Evolutionary conservation across 2,797 vertebrate species (phyloP).

Genomic region (Sebastes nivosus): DNA sequence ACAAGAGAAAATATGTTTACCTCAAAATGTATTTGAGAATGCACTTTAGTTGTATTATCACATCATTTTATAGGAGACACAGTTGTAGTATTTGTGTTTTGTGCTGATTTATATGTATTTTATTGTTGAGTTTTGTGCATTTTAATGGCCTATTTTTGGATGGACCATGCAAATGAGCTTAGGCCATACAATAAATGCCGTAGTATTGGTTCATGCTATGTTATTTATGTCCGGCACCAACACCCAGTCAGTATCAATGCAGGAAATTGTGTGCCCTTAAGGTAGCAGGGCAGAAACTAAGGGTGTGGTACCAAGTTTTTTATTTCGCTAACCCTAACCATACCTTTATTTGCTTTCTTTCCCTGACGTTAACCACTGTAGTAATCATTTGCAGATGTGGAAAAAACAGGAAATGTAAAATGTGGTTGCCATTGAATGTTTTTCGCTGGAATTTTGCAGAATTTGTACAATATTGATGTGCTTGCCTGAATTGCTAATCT

Average conservation of each 20-base stretch:
- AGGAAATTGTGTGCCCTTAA: not conserved
- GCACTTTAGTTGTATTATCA: too few relatives aligned
- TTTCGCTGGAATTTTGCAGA: not conserved
- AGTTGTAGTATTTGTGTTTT: too few relatives aligned
- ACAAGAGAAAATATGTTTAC: too few relatives aligned
- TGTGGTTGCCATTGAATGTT: too few relatives aligned
- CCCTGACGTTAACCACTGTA: not conserved
- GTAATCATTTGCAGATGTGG: not conserved
- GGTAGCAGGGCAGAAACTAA: not conserved
- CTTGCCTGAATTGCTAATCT: not conserved
- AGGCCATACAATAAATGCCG: not conserved
- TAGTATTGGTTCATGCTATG: not conserved
- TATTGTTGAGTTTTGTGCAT: not conserved
- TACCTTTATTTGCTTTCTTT: not conserved
- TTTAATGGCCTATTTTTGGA: not conserved
- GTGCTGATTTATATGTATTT: not conserved
- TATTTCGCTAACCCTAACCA: not conserved
- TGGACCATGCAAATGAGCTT: not conserved
- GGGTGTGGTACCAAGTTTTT: not conserved
- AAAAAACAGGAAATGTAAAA: not conserved
- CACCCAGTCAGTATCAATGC: not conserved
- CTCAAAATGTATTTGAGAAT: too few relatives aligned
- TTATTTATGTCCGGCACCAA: not conserved
- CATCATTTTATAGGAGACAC: too few relatives aligned
- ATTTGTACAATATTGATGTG: not conserved